Base-by-base conservation (phyloP, 2,113 vertebrate genomes). In the Xiphophorus maculatus region DNA sequence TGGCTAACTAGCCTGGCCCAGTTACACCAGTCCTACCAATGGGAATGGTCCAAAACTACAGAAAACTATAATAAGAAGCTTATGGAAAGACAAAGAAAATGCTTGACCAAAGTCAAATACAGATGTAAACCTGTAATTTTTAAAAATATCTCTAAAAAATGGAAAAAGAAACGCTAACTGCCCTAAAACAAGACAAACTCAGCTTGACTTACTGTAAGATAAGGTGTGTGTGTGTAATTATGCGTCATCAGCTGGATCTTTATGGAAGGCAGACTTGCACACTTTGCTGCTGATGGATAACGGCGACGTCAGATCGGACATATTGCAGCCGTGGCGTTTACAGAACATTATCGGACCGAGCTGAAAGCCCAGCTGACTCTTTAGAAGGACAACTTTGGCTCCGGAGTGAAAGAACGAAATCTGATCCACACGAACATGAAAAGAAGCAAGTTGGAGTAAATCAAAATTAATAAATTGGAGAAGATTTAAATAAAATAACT, bases 251-350 rank as follows among this genome's bases (percentile, higher is more conserved):
- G 25, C 51, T 58, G 51, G 8, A 25, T 58, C 51, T n/a, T n/a
- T 58, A 58, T 58, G 51, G 51, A 58, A 10, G 8, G 12, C 22
- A 61, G 6, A 54, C 28, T 0, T 65, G 2, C 51, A n/a, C 44
- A 48, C 44, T 48, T 19, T 71, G 64, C 61, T 3, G 74, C 25
- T 70, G 73, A 86, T 80, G 68, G 58, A 60, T 25, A 58, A 42
- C 37, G 71, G 30, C 76, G 82, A 74, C 54, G 66, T 85, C 76
- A 86, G 29, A 27, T 42, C n/a, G 30, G 12, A 22, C 63, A 80
- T 72, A 83, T 84, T 40, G 83, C 87, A 77, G 25, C 62, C 65
- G 83, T 66, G 1, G 85, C 75, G 63, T 79, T 87, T 79, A 65
- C 35, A 44, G 66, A 37, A 82, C 74, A 89, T 86, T 90, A 83